These are phyloP conservation scores for Callionymus lyra DNA, from an alignment of 2,113 vertebrate species.

Conservation along the genomic window DNA sequence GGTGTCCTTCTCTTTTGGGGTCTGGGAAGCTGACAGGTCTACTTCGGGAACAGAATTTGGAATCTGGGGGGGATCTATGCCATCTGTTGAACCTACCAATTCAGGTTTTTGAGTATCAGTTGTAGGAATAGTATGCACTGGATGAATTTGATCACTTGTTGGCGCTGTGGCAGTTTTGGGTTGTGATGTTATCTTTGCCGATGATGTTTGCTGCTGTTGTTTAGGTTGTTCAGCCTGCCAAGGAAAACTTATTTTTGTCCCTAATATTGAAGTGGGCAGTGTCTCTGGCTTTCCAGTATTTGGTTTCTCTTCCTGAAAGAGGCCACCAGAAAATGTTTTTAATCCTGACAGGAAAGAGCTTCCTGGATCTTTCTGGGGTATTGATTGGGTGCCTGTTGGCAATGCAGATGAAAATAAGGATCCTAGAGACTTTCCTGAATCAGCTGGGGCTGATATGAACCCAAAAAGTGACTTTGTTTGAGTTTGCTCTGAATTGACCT, in stretches of 20 bases:
- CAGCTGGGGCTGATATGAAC: conserved; percentile 67
- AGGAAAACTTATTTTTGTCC: conserved; percentile 73
- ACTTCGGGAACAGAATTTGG: conserved; percentile 50
- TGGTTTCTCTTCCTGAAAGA: conserved; percentile 78
- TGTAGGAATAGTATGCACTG: conserved; percentile 33
- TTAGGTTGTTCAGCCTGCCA: conserved; percentile 64
- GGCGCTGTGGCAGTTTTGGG: conserved; percentile 49
- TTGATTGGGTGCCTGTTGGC: conserved; percentile 40
- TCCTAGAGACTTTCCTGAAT: conserved; percentile 69
- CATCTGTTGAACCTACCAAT: conserved; percentile 49
- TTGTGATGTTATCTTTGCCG: conserved; percentile 51
- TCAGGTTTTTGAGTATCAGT: conserved; percentile 33
- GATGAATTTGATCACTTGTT: conserved; percentile 25
- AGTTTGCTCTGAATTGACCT: conserved; percentile 32
- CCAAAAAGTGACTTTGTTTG: conserved; percentile 59
- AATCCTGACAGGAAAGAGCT: conserved; percentile 75
- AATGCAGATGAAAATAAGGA: conserved; percentile 74
- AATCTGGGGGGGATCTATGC: conserved; percentile 37
- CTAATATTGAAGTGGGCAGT: conserved; percentile 65
- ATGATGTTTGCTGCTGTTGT: conserved; percentile 31
- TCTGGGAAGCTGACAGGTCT: conserved; percentile 53
- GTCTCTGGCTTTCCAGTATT: conserved; percentile 47
- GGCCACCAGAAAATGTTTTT: conserved; percentile 74
- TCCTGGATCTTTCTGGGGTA: conserved; percentile 47
- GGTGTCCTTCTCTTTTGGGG: conserved; percentile 49